Evolutionary conservation across 1,140 invertebrate genomes (phyloP).

Genomic region (Cotesia typhae): DNA sequence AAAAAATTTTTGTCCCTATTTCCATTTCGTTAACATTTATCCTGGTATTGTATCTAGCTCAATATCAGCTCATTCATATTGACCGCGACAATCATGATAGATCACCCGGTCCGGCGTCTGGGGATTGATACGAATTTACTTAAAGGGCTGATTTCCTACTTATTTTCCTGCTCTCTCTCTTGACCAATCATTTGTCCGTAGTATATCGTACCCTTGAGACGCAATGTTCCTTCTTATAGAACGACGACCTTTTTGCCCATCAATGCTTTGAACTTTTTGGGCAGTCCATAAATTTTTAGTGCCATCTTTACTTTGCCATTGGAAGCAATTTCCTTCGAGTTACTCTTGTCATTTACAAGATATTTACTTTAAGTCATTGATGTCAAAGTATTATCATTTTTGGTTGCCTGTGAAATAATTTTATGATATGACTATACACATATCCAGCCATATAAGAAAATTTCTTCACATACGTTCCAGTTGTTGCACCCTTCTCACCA

Average conservation of each 20-base stretch:
- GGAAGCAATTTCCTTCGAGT: no score
- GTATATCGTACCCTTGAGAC: conserved; percentile 58
- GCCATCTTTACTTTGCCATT: no score
- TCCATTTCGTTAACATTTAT: conserved; percentile 2
- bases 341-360: no score
- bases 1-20: conserved; percentile 47
- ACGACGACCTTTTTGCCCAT: conserved; percentile 7
- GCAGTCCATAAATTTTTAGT: no score
- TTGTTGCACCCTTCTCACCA: background rate
- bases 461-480: no score
- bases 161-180: conserved; percentile 49
- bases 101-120: conserved; percentile 44
- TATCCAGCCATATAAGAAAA: no score
- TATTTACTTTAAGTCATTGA: no score
- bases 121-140: conserved; percentile 62
- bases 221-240: conserved; percentile 25
- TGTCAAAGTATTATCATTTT: no score
- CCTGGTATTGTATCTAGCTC: conserved; percentile 19
- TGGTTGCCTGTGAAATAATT: no score
- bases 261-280: background rate
- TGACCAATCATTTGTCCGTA: conserved; percentile 58
- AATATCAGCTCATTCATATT: conserved; percentile 41
- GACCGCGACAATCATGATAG: conserved; percentile 59
- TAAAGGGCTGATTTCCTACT: conserved; percentile 56
- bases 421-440: no score